phyloP scores from a whole-genome alignment of 2,797 vertebrate species.

The Glossophaga mutica region DNA sequence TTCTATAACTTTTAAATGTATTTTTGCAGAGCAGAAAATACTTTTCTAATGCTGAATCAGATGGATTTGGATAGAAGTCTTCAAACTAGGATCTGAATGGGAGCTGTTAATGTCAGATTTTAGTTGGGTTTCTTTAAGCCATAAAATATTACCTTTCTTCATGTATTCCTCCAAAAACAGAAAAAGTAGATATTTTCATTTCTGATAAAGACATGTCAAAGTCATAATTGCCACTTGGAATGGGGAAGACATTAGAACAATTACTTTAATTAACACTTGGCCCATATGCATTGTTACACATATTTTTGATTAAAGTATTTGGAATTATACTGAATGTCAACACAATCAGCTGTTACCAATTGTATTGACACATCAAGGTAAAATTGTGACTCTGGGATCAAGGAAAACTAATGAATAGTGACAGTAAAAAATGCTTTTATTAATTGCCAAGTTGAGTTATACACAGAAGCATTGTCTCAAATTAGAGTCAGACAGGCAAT shows the following conservation, averaged over 20 bases:
- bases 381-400: background rate
- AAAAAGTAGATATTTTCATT: conserved; percentile 5
- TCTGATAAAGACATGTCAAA: conserved; percentile 14
- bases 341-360: background rate
- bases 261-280: conserved; percentile 46
- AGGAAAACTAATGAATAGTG: background rate
- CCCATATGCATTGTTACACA: background rate
- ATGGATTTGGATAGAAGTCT: background rate
- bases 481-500: background rate
- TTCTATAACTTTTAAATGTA: background rate
- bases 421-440: background rate
- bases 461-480: background rate
- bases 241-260: background rate
- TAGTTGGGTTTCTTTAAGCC: background rate
- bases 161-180: background rate
- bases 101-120: background rate
- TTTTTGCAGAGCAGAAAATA: background rate
- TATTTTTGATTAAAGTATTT: conserved; percentile 49
- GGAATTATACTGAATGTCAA: background rate
- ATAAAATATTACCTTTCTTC: background rate
- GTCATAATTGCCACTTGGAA: conserved; percentile 25
- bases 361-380: background rate
- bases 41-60: background rate
- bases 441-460: background rate
- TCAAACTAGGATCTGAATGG: background rate